Conservation (phyloP, 2,797 vertebrate genomes). For the Molossus alvarezi region DNA sequence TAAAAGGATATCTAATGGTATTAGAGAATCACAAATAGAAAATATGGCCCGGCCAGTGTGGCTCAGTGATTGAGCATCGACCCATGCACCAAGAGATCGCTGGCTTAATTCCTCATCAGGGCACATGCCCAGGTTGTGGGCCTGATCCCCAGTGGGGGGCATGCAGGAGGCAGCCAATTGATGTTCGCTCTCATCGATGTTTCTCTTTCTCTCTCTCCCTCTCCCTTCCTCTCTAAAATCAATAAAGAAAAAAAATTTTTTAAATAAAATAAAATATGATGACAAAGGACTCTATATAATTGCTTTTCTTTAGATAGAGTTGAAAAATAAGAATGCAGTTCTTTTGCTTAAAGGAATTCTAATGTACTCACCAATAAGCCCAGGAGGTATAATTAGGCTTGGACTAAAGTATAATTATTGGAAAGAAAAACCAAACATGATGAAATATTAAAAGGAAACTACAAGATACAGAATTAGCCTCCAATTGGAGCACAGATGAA, state of each 20-base stretch:
- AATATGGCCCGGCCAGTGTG: no score
- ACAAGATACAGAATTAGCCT: constrained; percentile 6
- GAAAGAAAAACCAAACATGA: neutral
- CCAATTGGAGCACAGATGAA: neutral
- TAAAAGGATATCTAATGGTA: neutral
- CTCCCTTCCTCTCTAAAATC: no score
- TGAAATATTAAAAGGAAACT: constrained; percentile 31
- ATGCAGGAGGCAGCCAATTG: no score
- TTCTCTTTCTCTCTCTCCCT: no score
- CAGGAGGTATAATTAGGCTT: neutral
- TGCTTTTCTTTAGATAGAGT: neutral
- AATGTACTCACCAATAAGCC: neutral
- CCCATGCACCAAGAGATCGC: no score
- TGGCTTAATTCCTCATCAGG: no score
- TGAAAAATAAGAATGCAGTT: neutral
- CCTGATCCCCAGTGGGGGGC: no score
- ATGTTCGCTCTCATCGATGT: no score
- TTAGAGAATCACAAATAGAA: neutral
- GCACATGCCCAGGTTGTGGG: no score
- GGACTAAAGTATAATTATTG: constrained; percentile 18
- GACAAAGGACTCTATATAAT: neutral
- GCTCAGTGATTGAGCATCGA: no score
- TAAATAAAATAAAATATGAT: neutral
- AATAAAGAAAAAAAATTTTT: neutral
- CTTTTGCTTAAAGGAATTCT: neutral